Conservation (phyloP, 2,888 invertebrate species). For the Dicyrtomina minuta region DNA sequence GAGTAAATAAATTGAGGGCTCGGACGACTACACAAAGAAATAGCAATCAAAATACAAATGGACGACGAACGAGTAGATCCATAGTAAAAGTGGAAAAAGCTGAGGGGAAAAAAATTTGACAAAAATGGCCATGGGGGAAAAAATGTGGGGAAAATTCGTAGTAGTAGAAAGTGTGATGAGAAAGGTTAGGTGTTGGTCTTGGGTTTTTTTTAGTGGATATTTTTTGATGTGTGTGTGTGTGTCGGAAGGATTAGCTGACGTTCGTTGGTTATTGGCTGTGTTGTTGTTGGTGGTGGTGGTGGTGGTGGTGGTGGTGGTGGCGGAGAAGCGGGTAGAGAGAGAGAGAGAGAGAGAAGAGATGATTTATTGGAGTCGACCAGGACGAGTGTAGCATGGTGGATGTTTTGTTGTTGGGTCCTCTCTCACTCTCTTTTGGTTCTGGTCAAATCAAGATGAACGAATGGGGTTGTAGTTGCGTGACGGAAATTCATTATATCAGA, state of each 20-base stretch:
- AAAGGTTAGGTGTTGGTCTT: no score
- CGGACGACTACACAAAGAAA: no score
- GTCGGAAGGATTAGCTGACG: no score
- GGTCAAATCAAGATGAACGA: constrained; percentile 50
- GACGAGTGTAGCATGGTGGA: constrained; percentile 16
- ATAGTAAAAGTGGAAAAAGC: not conserved
- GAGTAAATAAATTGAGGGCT: no score
- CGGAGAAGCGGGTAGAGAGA: not conserved
- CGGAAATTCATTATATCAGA: constrained; percentile 51
- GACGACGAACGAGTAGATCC: no score
- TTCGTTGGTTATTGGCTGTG: not conserved
- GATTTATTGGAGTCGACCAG: constrained; percentile 13
- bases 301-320: not conserved
- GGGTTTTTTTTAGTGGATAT: no score
- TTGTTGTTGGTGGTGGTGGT: not conserved
- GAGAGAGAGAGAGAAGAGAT: not conserved
- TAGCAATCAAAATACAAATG: no score
- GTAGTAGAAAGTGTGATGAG: not conserved
- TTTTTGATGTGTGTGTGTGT: no score
- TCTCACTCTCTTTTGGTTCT: no score
- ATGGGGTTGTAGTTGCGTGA: constrained; percentile 48
- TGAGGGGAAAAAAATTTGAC: not conserved
- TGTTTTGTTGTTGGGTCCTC: constrained; percentile 1
- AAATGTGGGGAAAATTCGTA: not conserved
- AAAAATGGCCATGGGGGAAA: not conserved